Evolutionary conservation across 2,113 vertebrate genomes (phyloP).

Genomic region (Cololabis saira): DNA sequence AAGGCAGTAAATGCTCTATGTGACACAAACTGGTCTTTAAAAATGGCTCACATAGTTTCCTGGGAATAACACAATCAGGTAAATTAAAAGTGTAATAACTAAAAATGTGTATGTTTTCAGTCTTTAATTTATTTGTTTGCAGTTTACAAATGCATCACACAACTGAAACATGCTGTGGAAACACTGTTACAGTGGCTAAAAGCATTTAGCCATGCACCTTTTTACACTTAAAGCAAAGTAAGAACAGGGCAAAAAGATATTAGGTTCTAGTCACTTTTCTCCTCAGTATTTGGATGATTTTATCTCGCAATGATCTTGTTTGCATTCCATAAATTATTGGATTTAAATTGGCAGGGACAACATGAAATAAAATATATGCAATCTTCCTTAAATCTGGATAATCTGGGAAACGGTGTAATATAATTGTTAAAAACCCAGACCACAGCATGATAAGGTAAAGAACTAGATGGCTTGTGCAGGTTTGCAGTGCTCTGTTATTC

Average conservation of each 20-base stretch:
- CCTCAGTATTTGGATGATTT: conserved; percentile 49
- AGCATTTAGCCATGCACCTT: background rate
- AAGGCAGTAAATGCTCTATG: no score
- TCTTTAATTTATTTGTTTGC: no score
- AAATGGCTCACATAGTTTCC: no score
- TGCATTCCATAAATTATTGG: conserved; percentile 71
- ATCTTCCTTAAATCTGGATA: conserved; percentile 66
- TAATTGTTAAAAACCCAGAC: conserved; percentile 63
- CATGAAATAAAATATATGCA: conserved; percentile 61
- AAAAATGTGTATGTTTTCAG: no score
- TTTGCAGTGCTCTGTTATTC: conserved; percentile 65
- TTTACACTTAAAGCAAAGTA: background rate
- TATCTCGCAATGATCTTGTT: conserved; percentile 50
- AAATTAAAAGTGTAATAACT: no score
- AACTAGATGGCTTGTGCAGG: conserved; percentile 69
- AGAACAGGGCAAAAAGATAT: background rate
- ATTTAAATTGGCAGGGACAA: conserved; percentile 71
- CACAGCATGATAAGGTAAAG: conserved; percentile 70
- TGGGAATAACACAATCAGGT: no score
- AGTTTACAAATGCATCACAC: no score
- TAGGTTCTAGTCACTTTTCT: conserved; percentile 39
- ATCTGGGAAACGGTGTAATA: conserved; percentile 67
- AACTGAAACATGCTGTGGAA: no score
- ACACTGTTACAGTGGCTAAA: no score
- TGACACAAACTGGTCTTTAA: no score